Conservation (phyloP, 2,113 vertebrate genomes). For the Upupa epops region DNA sequence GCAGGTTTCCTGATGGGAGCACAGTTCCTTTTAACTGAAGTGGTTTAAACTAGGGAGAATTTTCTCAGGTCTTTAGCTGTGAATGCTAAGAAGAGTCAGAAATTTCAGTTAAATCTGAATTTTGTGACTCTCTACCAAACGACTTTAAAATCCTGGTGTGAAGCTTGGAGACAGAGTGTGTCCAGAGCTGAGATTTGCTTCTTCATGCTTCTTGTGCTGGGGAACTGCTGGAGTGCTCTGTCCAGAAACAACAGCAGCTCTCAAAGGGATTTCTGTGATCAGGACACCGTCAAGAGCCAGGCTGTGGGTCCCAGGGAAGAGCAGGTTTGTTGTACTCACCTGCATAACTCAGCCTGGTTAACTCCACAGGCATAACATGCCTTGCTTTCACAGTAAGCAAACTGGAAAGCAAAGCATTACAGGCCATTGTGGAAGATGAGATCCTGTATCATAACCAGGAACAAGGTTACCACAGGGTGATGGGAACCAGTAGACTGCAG, state of each 20-base stretch:
- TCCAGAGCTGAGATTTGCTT: neutral
- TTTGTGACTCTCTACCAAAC: neutral
- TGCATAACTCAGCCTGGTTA: neutral
- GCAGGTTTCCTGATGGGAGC: neutral
- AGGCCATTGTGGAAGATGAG: neutral
- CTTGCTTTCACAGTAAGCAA: neutral
- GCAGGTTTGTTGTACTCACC: neutral
- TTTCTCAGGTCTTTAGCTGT: neutral
- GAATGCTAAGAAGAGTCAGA: neutral
- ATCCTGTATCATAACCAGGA: neutral
- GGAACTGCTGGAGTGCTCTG: neutral
- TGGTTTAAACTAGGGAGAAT: neutral
- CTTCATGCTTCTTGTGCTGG: neutral
- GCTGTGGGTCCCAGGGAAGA: neutral
- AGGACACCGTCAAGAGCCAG: neutral
- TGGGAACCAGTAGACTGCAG: neutral
- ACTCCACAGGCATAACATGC: neutral
- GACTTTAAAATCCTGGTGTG: neutral
- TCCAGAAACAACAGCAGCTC: neutral
- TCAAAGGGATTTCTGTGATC: accelerated
- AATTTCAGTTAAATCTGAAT: neutral
- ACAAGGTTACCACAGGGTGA: neutral
- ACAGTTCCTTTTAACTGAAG: neutral
- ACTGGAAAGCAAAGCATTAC: neutral
- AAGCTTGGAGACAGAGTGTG: neutral